phyloP scores from a whole-genome alignment of 2,797 vertebrate species.

The Galaxias olidus region DNA sequence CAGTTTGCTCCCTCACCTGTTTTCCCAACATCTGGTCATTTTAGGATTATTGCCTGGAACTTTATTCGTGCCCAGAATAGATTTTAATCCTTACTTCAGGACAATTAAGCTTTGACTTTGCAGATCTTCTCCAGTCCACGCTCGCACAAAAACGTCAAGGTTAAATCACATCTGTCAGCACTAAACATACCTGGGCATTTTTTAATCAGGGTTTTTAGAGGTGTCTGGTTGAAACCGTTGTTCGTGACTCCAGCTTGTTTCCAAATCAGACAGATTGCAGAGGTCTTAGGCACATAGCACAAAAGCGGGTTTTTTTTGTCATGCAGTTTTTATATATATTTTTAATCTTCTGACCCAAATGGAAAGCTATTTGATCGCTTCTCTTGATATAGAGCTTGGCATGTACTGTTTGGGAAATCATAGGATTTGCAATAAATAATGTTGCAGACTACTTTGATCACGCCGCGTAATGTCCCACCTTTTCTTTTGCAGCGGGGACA shows the following conservation, averaged over 20 bases:
- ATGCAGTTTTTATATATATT: background rate
- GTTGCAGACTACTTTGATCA: too few species aligned
- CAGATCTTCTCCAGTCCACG: conserved; percentile 10
- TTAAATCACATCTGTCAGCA: conserved; percentile 3
- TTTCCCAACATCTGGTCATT: conserved; percentile 11
- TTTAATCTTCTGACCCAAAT: background rate
- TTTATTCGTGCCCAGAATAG: conserved; percentile 16
- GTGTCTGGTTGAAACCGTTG: background rate
- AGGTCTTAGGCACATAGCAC: conserved; percentile 2
- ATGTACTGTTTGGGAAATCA: too few species aligned
- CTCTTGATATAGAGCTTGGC: background rate
- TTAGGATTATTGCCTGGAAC: conserved; percentile 17
- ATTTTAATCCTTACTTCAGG: conserved; percentile 16
- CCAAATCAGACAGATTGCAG: background rate
- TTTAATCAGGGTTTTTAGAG: background rate
- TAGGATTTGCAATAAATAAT: too few species aligned
- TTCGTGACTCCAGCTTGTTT: background rate
- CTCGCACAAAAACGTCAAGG: conserved; percentile 3
- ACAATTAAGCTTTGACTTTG: conserved; percentile 17
- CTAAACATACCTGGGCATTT: conserved; percentile 1
- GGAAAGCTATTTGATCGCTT: background rate
- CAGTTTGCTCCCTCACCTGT: conserved; percentile 1
- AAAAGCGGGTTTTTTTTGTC: conserved; percentile 11
- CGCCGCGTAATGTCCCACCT: too few species aligned
- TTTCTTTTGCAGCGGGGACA: too few species aligned